These are phyloP conservation scores for Bubo scandiacus DNA, from an alignment of 2,113 vertebrate species.

Conservation along the genomic window DNA sequence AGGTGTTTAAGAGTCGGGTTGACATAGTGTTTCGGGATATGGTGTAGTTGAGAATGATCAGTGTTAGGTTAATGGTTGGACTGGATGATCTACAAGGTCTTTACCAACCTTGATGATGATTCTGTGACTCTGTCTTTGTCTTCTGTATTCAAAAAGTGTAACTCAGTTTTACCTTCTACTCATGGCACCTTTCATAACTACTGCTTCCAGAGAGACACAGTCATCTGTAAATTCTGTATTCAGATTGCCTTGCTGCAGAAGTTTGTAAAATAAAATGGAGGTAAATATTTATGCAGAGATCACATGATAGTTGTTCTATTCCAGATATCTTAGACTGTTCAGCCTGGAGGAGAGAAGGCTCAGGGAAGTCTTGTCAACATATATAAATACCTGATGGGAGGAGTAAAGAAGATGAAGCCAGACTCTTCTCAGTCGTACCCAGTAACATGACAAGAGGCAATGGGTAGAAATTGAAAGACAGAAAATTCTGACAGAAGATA, in stretches of 20 bases:
- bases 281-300: not conserved
- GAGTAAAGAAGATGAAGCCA: not conserved
- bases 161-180: not conserved
- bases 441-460: not conserved
- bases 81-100: too few relatives aligned
- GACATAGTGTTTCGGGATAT: too few relatives aligned
- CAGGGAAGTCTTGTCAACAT: not conserved
- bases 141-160: not conserved
- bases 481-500: not conserved
- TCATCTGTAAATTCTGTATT: not conserved
- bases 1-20: too few relatives aligned
- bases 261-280: not conserved
- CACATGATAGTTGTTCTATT: not conserved
- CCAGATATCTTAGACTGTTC: not conserved
- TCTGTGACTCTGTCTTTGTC: not conserved
- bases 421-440: not conserved
- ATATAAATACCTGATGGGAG: not conserved
- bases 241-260: not conserved
- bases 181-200: not conserved
- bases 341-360: not conserved
- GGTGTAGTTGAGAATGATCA: too few relatives aligned
- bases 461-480: not conserved
- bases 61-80: too few relatives aligned
- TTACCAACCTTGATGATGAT: too few relatives aligned
- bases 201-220: not conserved